These are phyloP conservation scores for Ceriagrion tenellum DNA, from an alignment of 2,888 invertebrate genomes.

Conservation along the genomic window DNA sequence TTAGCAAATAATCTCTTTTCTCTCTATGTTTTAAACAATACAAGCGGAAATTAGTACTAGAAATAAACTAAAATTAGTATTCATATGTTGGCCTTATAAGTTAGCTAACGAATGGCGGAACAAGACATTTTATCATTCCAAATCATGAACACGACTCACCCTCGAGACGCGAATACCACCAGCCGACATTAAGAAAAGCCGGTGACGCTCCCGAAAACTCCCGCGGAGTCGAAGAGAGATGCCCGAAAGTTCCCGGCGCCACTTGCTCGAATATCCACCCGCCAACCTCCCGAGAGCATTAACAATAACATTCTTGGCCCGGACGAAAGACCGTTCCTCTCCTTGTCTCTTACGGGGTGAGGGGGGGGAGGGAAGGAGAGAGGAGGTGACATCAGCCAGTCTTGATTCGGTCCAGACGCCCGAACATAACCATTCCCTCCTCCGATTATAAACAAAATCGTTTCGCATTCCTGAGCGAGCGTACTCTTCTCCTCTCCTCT, in stretches of 20 bases:
- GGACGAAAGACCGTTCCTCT: neutral
- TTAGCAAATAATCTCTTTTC: too few species aligned
- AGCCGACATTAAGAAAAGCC: neutral
- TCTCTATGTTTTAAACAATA: too few species aligned
- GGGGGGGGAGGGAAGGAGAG: neutral
- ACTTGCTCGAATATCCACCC: neutral
- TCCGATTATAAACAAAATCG: constrained; percentile 1
- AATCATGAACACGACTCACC: too few species aligned
- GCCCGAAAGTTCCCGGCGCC: neutral
- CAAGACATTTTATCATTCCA: neutral
- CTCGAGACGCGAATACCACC: too few species aligned
- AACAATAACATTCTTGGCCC: constrained; percentile 36
- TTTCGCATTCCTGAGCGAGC: constrained; percentile 7
- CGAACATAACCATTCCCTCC: neutral
- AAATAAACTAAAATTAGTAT: too few species aligned
- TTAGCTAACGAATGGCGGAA: neutral
- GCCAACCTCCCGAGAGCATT: neutral
- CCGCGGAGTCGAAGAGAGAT: neutral
- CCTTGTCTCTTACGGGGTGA: neutral
- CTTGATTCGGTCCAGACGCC: constrained; percentile 9
- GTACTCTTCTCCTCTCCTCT: neutral
- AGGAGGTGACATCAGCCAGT: constrained; percentile 24
- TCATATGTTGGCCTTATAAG: too few species aligned
- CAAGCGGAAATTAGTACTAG: too few species aligned
- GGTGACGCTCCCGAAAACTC: neutral